Conservation (phyloP, 2,797 vertebrate species). For the Streptopelia turtur region DNA sequence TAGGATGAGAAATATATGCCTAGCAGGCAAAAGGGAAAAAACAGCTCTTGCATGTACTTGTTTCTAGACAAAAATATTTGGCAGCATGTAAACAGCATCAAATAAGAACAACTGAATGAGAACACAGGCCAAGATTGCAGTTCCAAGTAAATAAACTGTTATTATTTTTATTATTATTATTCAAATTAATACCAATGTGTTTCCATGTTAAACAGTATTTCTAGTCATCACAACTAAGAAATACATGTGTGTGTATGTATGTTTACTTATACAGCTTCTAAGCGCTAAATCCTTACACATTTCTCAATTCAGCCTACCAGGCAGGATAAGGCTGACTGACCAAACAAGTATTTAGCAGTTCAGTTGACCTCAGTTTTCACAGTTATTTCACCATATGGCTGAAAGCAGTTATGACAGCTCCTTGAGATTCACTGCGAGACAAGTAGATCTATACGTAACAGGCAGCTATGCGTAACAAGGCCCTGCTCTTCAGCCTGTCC, state of each 20-base stretch:
- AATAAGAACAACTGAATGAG: not conserved
- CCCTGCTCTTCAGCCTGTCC: not conserved
- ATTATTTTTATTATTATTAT: not conserved
- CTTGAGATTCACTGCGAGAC: not conserved
- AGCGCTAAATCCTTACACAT: not conserved
- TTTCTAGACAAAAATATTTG: not conserved
- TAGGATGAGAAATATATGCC: not conserved
- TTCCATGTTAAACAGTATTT: not conserved
- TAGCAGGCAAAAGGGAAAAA: not conserved
- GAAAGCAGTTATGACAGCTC: not conserved
- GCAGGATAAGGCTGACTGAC: not conserved
- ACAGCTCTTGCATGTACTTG: not conserved
- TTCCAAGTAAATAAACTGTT: not conserved
- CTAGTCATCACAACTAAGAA: not conserved
- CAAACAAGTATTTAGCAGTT: not conserved
- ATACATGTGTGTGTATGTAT: too few relatives aligned
- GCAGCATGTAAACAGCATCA: not conserved
- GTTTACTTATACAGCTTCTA: not conserved
- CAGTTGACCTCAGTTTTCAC: not conserved
- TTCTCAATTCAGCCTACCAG: not conserved
- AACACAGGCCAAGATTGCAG: not conserved
- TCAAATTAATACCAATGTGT: not conserved
- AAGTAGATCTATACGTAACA: not conserved
- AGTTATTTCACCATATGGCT: not conserved
- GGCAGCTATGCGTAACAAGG: accelerated